These are phyloP conservation scores for Hippocampus mohnikei DNA, from an alignment of 2,113 vertebrate species.

Conservation along the genomic window DNA sequence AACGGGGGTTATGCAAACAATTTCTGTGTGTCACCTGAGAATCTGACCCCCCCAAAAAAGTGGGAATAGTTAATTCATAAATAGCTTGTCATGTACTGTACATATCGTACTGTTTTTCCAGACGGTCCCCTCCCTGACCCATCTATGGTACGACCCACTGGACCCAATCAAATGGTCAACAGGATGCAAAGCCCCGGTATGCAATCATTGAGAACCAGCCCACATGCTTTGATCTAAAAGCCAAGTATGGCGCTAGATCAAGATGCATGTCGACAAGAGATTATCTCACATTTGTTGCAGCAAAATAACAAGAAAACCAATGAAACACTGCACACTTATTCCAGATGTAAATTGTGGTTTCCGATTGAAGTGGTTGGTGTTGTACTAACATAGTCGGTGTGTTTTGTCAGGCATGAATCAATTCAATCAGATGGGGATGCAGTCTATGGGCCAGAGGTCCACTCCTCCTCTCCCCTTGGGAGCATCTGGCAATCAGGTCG, in stretches of 20 bases:
- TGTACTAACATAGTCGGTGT: neutral
- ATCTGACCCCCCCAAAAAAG: neutral
- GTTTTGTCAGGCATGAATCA: slow-evolving; percentile 83
- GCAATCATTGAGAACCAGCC: neutral
- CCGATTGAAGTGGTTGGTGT: neutral
- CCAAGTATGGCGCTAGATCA: neutral
- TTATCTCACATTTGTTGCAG: neutral
- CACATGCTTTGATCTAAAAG: neutral
- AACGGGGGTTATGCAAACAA: neutral
- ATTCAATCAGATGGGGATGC: slow-evolving; percentile 86
- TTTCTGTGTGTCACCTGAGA: no score
- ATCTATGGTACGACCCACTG: slow-evolving; percentile 81
- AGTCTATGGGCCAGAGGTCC: slow-evolving; percentile 82
- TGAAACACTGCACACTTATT: no score
- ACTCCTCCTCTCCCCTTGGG: slow-evolving; percentile 88
- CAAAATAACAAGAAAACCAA: neutral
- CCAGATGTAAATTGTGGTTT: no score
- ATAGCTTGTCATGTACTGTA: neutral
- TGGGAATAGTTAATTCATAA: neutral
- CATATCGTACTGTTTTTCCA: slow-evolving; percentile 47
- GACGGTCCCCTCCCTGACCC: slow-evolving; percentile 89
- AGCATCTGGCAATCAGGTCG: slow-evolving; percentile 85
- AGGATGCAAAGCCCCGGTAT: slow-evolving; percentile 88
- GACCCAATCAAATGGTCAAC: slow-evolving; percentile 89
- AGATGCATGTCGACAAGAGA: neutral